These are phyloP conservation scores for Ephestia elutella DNA, from an alignment of 1,140 invertebrate species.

Conservation along the genomic window DNA sequence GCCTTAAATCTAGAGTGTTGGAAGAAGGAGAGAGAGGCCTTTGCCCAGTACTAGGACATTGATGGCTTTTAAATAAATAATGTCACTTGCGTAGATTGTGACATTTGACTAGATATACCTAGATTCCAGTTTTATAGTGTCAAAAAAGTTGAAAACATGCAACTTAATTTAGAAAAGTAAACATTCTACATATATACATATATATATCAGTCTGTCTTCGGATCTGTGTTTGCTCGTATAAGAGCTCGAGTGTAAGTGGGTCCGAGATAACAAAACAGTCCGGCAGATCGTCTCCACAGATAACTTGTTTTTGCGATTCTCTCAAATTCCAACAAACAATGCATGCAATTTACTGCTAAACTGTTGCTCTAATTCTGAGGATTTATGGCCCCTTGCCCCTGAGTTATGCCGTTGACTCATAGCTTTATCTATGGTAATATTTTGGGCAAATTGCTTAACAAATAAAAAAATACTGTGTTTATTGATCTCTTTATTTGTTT, in stretches of 20 bases:
- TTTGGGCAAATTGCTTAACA: slow-evolving; percentile 2
- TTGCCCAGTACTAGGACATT: too few relatives aligned
- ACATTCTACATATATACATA: too few relatives aligned
- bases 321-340: slow-evolving; percentile 19
- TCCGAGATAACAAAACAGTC: background rate
- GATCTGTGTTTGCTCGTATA: background rate
- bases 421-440: slow-evolving; percentile 5
- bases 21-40: too few relatives aligned
- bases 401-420: background rate
- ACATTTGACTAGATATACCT: too few relatives aligned
- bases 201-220: too few relatives aligned
- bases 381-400: background rate
- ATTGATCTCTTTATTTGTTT: slow-evolving; percentile 2
- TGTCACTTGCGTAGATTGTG: too few relatives aligned
- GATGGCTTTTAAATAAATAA: too few relatives aligned
- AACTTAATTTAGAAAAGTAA: too few relatives aligned
- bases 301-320: slow-evolving; percentile 18
- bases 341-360: slow-evolving; percentile 10
- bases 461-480: background rate
- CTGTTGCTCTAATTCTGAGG: slow-evolving; percentile 7
- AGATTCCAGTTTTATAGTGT: too few relatives aligned
- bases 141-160: too few relatives aligned
- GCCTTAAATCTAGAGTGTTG: too few relatives aligned
- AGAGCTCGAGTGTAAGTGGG: background rate
- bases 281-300: slow-evolving; percentile 15